Percentiles rank a stretch among this genome's conserved stretches.
phyloP scores from a whole-genome alignment of 2,888 invertebrate species.

The Aelia acuminata region DNA sequence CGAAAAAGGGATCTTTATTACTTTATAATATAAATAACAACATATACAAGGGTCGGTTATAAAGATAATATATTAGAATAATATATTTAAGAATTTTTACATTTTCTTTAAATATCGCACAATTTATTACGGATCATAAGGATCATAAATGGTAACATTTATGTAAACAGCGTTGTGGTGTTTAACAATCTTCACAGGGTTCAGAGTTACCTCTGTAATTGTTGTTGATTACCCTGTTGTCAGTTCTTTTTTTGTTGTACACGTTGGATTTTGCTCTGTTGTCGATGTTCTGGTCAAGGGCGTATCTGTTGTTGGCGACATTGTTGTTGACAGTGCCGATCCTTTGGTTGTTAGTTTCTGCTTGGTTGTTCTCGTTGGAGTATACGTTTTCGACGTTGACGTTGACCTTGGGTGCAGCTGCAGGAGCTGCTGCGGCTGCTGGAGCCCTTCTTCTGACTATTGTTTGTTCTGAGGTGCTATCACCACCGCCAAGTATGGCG shows the following conservation, averaged over 20 bases:
- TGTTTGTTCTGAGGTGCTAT: background rate
- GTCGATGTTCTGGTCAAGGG: background rate
- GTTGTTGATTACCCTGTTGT: background rate
- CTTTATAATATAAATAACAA: too few species aligned
- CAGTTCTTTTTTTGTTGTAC: background rate
- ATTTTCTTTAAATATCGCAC: too few species aligned
- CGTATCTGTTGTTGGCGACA: background rate
- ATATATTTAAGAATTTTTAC: too few species aligned
- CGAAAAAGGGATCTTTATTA: too few species aligned
- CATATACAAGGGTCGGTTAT: too few species aligned
- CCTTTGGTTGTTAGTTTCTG: background rate
- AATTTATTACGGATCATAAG: too few species aligned
- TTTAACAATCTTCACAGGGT: background rate
- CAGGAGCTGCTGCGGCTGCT: background rate
- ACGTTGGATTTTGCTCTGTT: background rate
- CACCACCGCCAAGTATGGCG: background rate
- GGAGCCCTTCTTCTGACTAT: background rate
- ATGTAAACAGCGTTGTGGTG: too few species aligned
- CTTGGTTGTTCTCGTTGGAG: background rate
- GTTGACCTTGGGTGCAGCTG: background rate
- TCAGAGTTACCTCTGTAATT: background rate
- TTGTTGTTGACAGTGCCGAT: background rate
- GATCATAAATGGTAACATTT: too few species aligned
- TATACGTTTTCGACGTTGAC: conserved; percentile 12
- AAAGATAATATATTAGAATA: background rate